Conservation (phyloP, 2,888 invertebrate genomes). For the Allophyes oxyacanthae region DNA sequence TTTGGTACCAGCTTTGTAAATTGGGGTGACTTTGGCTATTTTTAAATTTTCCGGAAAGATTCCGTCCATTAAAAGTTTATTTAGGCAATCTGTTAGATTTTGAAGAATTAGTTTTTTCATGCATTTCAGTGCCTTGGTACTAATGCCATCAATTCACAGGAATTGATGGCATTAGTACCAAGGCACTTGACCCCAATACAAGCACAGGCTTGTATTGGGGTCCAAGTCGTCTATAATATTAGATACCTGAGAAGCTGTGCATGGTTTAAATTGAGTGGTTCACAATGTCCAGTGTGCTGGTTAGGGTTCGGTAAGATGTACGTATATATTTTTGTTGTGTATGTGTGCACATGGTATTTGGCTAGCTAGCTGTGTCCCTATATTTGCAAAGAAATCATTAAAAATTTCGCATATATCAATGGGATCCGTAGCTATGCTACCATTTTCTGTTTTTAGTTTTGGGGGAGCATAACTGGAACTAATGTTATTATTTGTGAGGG, state of each 20-base stretch:
- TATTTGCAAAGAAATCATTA: slow-evolving; percentile 4
- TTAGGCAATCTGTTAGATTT: neutral
- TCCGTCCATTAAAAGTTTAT: neutral
- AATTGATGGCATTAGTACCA: neutral
- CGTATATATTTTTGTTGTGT: neutral
- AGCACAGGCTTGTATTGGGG: neutral
- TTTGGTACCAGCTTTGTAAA: slow-evolving; percentile 13
- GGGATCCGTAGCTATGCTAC: neutral
- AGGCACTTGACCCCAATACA: neutral
- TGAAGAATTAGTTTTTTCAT: slow-evolving; percentile 1
- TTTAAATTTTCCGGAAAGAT: slow-evolving; percentile 7
- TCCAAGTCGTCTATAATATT: neutral
- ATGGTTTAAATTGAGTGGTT: neutral
- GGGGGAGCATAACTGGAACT: neutral
- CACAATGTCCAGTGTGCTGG: neutral
- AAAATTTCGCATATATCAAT: neutral
- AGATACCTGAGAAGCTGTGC: neutral
- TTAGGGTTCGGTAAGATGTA: neutral
- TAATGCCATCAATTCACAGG: too few species aligned
- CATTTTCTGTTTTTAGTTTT: neutral
- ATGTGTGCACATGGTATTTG: neutral
- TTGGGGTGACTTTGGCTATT: slow-evolving; percentile 12
- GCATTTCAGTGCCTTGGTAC: too few species aligned
- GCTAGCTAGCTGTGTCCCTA: slow-evolving; percentile 4
- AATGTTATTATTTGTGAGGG: slow-evolving; percentile 1